Conservation (phyloP, 2,888 invertebrate genomes). For the Crocallis elinguaria region DNA sequence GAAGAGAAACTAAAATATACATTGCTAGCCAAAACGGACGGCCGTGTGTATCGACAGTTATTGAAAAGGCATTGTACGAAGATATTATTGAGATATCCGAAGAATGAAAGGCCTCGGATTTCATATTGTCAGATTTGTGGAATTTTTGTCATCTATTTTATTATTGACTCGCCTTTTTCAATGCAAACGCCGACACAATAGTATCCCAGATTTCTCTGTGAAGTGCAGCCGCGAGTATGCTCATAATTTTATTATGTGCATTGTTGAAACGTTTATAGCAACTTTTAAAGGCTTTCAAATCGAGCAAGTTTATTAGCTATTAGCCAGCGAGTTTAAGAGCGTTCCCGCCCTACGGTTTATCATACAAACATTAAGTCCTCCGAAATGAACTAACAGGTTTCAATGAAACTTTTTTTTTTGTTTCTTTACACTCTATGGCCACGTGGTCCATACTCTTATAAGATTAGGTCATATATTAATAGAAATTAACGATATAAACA, state of each 20-base stretch:
- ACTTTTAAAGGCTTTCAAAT: no score
- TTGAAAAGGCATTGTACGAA: conserved; percentile 50
- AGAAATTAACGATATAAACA: no score
- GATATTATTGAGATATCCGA: conserved; percentile 50
- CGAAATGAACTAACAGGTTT: no score
- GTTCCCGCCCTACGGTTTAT: no score
- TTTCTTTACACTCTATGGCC: no score
- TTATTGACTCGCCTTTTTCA: conserved; percentile 31
- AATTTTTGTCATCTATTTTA: conserved; percentile 42
- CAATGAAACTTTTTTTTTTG: no score
- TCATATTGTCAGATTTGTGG: conserved; percentile 49
- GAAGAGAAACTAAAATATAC: background rate
- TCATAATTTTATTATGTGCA: background rate
- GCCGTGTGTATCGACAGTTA: conserved; percentile 41
- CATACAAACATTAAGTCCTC: no score
- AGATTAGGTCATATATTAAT: no score
- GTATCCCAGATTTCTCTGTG: background rate
- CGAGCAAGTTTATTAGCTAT: no score
- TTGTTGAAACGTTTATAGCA: no score
- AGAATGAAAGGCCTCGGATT: conserved; percentile 46
- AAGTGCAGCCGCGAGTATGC: background rate
- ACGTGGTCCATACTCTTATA: no score
- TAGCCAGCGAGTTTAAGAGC: no score
- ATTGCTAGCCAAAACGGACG: background rate
- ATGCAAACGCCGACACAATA: background rate